phyloP scores from a whole-genome alignment of 1,140 invertebrate species.

The Tribolium madens region DNA sequence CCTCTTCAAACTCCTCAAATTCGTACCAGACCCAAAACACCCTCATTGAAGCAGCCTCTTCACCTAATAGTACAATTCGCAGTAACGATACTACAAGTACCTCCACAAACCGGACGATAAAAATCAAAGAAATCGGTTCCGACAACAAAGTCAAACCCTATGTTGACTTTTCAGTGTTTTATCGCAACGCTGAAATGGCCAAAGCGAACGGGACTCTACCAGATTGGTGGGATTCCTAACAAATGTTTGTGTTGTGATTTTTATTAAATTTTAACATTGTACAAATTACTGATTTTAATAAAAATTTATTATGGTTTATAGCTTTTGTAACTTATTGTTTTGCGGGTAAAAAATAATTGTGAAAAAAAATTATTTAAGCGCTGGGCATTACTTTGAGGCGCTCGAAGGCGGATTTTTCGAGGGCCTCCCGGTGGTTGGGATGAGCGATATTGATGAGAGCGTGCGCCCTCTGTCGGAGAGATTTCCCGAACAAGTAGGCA shows the following conservation, averaged over 20 bases:
- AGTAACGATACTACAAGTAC: conserved; percentile 58
- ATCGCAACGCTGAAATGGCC: conserved; percentile 73
- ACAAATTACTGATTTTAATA: conserved; percentile 39
- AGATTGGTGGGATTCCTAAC: conserved; percentile 50
- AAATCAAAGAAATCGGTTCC: conserved; percentile 54
- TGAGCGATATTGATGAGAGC: conserved; percentile 92
- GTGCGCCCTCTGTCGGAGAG: conserved; percentile 87
- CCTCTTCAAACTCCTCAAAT: conserved; percentile 59
- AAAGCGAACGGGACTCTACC: conserved; percentile 59
- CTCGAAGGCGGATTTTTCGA: conserved; percentile 92
- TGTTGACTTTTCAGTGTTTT: conserved; percentile 88
- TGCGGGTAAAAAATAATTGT: conserved; percentile 20
- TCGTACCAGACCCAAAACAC: conserved; percentile 18
- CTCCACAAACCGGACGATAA: conserved; percentile 56
- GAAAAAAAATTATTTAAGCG: conserved; percentile 1
- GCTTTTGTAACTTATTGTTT: conserved; percentile 3
- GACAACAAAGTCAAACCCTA: conserved; percentile 77
- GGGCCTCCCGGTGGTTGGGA: conserved; percentile 85
- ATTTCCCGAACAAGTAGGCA: conserved; percentile 91
- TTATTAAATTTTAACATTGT: conserved; percentile 38
- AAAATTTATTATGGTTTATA: conserved; percentile 40
- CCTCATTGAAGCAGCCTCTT: neutral
- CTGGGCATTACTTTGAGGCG: conserved; percentile 87
- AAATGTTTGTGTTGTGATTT: conserved; percentile 16
- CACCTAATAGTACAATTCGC: conserved; percentile 5